Evolutionary conservation across 2,113 vertebrate genomes (phyloP), one percentile per base, ranked within the genome.

Genomic region (Coryphaenoides rupestris): DNA sequence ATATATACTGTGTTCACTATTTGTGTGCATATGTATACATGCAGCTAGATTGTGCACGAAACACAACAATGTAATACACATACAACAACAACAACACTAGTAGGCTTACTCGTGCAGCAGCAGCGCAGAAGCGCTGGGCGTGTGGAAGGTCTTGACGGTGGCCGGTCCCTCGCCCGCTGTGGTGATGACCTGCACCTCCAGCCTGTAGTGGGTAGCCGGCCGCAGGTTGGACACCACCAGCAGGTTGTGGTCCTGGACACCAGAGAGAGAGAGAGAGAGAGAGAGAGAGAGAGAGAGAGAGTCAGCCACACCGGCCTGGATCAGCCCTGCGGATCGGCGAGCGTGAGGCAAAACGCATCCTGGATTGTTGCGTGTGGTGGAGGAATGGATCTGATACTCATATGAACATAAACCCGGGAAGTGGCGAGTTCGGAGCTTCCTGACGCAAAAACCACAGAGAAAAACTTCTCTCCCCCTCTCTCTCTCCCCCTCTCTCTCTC

Each of bases 181-280:
- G 0, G 93, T 95, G 76, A 98, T 86, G 49, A 93, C 91, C 59
- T 96, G 95, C 7, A 98, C 95, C 83, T 98, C 94, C 80, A 98
- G 78, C 49, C 94, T 90, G 77, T 98, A 98, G 72, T 92, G 92
- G 19, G 94, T 94, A 1, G 91, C 90, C 0, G 93, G 92, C 66
- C 95, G 86, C 77, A 98, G 89, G 72, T 91, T 95, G 63, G 92
- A 89, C 62, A 98, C 95, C 0, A 92, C 91, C 1, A 98, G 92
- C 1, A 92, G 40, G 23, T 90, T 87, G 64, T 92, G 95, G 77
- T 94, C 91, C 96, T 98, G 73, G 64, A 54, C 49, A 70, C 64
- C 0, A 68, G 50, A 33, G 22, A 55, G 55, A 33, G 52, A 68
- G 47, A 53, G 55, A 49, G 72, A 64, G 0, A 68, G 50, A 33